Evolutionary conservation across 2,113 vertebrate species (phyloP).

Genomic region (Cyrtonyx montezumae): DNA sequence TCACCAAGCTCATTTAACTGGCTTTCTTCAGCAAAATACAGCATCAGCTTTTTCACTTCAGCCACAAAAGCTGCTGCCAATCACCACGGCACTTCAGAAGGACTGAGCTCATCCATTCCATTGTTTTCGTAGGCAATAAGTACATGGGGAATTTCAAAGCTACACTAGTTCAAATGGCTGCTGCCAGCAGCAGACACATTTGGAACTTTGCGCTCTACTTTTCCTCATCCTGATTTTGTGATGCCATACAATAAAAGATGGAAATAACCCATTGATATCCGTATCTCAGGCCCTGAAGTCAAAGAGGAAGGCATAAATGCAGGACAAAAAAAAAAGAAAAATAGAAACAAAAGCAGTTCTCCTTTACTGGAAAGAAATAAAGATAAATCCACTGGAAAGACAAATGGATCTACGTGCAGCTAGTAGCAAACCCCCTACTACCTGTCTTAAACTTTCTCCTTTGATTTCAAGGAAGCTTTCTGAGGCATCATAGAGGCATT

Average conservation of each 20-base stretch:
- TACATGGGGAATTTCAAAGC: slow-evolving; percentile 26
- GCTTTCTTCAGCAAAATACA: slow-evolving; percentile 1
- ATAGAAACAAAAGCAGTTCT: not conserved
- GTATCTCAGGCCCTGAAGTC: not conserved
- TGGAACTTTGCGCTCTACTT: not conserved
- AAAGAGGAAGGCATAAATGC: not conserved
- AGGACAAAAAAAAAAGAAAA: not conserved
- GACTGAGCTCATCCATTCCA: not conserved
- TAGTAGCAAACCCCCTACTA: not conserved
- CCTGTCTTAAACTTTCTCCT: not conserved
- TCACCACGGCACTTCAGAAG: slow-evolving; percentile 35
- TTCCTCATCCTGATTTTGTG: not conserved
- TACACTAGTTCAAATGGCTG: slow-evolving; percentile 1
- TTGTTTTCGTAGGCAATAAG: not conserved
- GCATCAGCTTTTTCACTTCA: slow-evolving; percentile 1
- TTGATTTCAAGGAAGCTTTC: not conserved
- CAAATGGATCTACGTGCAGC: not conserved
- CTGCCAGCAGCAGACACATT: not conserved
- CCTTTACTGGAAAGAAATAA: not conserved
- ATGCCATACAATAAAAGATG: not conserved
- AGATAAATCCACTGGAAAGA: not conserved
- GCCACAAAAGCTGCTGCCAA: not conserved
- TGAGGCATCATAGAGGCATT: not conserved
- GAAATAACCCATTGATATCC: not conserved
- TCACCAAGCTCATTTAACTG: slow-evolving; percentile 15